Conservation (phyloP, 2,113 vertebrate species). For the Zosterops borbonicus region DNA sequence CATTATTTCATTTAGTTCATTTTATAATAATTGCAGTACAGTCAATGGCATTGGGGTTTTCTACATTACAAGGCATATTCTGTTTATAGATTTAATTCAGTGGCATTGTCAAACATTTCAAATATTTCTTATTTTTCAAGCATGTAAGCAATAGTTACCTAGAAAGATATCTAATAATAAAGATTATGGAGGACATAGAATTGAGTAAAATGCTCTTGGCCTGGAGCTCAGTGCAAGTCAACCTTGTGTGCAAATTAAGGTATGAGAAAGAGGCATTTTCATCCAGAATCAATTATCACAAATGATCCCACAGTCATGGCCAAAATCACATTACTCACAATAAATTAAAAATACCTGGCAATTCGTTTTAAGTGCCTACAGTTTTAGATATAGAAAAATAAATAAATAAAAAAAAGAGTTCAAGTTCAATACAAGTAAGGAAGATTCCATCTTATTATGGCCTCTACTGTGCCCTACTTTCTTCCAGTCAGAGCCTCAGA, state of each 20-base stretch:
- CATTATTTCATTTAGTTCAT: neutral
- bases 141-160: neutral
- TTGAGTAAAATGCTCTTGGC: neutral
- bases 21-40: neutral
- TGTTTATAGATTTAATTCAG: neutral
- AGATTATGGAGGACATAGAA: neutral
- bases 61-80: neutral
- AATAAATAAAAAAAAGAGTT: neutral
- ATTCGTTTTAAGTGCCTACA: conserved; percentile 4
- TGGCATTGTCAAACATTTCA: neutral
- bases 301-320: conserved; percentile 37
- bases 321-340: conserved; percentile 48
- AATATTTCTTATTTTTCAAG: neutral
- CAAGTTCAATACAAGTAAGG: neutral
- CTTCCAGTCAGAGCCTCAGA: neutral
- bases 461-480: neutral
- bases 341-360: conserved; percentile 31
- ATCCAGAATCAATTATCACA: conserved; percentile 56
- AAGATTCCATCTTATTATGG: neutral
- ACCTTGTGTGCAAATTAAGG: conserved; percentile 26
- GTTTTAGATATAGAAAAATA: neutral
- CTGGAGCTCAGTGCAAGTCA: conserved; percentile 10
- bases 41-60: neutral
- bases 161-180: neutral
- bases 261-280: conserved; percentile 37